Evolutionary conservation across 2,888 invertebrate species (phyloP).

Genomic region (Alsophila aescularia): DNA sequence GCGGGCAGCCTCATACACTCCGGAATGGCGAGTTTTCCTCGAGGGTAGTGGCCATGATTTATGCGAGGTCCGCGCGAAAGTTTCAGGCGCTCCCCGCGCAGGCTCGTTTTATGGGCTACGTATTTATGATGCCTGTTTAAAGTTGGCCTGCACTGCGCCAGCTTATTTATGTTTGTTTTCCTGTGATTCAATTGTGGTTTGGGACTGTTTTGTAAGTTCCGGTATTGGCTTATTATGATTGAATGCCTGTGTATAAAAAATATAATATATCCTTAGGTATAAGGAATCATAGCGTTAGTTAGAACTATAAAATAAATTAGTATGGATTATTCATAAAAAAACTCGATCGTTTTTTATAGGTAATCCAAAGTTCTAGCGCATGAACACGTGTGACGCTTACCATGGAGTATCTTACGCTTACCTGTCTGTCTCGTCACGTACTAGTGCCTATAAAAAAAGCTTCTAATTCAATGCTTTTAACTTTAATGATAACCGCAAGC

Average conservation of each 20-base stretch:
- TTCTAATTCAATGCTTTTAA: background rate
- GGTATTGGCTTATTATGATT: slow-evolving; percentile 31
- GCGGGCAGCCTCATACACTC: slow-evolving; percentile 63
- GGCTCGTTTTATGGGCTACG: slow-evolving; percentile 62
- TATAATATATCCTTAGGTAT: too few relatives aligned
- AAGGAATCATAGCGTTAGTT: too few relatives aligned
- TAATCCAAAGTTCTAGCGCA: too few relatives aligned
- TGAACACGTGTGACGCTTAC: too few relatives aligned
- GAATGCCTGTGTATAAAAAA: too few relatives aligned
- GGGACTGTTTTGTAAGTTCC: slow-evolving; percentile 17
- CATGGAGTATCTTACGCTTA: too few relatives aligned
- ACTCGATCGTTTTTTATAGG: too few relatives aligned
- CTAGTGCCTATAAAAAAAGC: too few relatives aligned
- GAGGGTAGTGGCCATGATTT: slow-evolving; percentile 52
- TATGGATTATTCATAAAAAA: too few relatives aligned
- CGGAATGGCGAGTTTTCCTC: slow-evolving; percentile 57
- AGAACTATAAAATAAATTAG: too few relatives aligned
- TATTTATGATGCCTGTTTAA: slow-evolving; percentile 68
- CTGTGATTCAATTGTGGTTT: slow-evolving; percentile 44
- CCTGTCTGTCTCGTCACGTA: too few relatives aligned
- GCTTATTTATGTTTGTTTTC: slow-evolving; percentile 51
- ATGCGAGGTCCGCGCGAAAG: slow-evolving; percentile 51
- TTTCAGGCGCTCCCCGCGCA: slow-evolving; percentile 55
- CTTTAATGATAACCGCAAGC: slow-evolving; percentile 5
- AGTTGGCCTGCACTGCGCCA: slow-evolving; percentile 49